These are phyloP conservation scores for Holcopasites calliopsidis DNA, from an alignment of 1,140 invertebrate species.

Conservation along the genomic window DNA sequence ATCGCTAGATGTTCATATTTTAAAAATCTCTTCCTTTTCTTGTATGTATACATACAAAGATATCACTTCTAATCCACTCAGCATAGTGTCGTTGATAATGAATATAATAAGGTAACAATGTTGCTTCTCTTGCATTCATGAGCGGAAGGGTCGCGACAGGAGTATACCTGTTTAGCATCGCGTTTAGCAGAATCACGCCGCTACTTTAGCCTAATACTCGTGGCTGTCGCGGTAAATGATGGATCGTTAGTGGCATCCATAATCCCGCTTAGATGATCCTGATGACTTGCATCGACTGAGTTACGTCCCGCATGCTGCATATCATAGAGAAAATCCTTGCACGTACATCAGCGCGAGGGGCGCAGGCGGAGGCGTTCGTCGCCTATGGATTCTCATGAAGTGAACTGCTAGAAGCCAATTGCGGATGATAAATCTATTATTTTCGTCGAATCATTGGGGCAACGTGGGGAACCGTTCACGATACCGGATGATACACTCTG, in stretches of 20 bases:
- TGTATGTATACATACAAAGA: too few relatives aligned
- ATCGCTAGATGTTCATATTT: background rate
- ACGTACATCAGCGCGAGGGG: conserved; percentile 16
- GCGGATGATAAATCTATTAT: conserved; percentile 67
- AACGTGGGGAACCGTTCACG: background rate
- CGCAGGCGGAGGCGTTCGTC: background rate
- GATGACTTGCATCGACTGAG: conserved; percentile 72
- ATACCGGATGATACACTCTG: conserved; percentile 7
- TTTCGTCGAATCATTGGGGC: conserved; percentile 53
- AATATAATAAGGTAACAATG: too few relatives aligned
- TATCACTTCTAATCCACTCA: too few relatives aligned
- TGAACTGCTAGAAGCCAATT: conserved; percentile 62
- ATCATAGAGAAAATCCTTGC: conserved; percentile 62
- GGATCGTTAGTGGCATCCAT: conserved; percentile 49
- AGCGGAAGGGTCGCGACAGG: background rate
- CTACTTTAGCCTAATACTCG: conserved; percentile 69
- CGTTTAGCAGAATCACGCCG: conserved; percentile 70
- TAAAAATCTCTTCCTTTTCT: too few relatives aligned
- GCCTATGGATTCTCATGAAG: conserved; percentile 32
- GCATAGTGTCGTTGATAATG: too few relatives aligned
- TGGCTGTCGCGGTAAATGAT: conserved; percentile 69
- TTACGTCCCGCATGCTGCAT: conserved; percentile 70
- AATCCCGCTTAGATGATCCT: conserved; percentile 61
- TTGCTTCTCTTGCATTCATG: too few relatives aligned
- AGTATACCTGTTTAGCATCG: conserved; percentile 65